Base-by-base conservation (phyloP, 2,888 invertebrate genomes). In the Plutella xylostella region DNA sequence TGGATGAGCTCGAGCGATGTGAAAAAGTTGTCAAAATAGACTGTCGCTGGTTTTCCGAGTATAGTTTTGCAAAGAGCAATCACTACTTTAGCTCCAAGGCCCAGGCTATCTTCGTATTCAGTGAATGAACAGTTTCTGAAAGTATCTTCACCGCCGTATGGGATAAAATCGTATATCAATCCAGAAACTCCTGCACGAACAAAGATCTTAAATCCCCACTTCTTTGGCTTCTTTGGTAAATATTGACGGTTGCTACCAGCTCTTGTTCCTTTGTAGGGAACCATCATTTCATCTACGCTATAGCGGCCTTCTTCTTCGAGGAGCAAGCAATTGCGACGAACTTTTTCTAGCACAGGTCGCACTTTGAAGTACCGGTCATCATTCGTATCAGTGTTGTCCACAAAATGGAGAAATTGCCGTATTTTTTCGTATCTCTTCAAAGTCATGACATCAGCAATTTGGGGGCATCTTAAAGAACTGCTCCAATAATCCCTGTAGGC, bases 231-330 rank as follows among this genome's bases (percentile, higher is more conserved):
- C 15, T 52, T 58, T 45, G 54, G 52, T 22, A 60, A 53, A 43
- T 63, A 65, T 35, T 63, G 63, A 20, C 53, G 55, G 33, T 59
- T 43, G 45, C 45, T 53, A 3, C 61, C 62, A n/a, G 62, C 60
- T 52, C 53, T 60, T 20, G 28, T 55, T 2, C 61, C 63, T 47
- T 65, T 65, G 47, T 65, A 65, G 11, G 60, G 57, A 5, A 65
- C 51, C 57, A 66, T 62, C 60, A 63, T 61, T 49, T 66, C 61
- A 48, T 63, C 65, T 1, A 67, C 51, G 25, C 55, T 55, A 45
- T 55, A 63, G 20, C 41, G 40, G 3, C 42, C 54, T 51, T 58
- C 61, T 45, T 58, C 45, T 25, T 50, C 43, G 41, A 53, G 20
- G 33, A 47, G 48, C n/a, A 50, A 46, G 45, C 46, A 51, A 33